Evolutionary conservation across 2,113 vertebrate genomes (phyloP).

Genomic region (Cygnus atratus): DNA sequence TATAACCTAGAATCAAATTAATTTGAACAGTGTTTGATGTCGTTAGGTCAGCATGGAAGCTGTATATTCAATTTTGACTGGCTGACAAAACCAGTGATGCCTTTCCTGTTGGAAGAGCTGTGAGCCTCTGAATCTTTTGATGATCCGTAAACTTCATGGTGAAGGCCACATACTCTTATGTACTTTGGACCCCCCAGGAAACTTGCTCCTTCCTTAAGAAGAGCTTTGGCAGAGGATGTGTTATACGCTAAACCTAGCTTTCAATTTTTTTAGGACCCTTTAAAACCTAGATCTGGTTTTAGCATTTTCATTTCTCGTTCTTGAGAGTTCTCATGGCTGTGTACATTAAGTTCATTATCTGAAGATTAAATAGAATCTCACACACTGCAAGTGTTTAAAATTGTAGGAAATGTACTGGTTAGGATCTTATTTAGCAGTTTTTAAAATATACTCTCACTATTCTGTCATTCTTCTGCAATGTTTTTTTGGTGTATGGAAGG

Average conservation of each 20-base stretch:
- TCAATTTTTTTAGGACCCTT: not conserved
- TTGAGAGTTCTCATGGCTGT: not conserved
- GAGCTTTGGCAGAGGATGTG: not conserved
- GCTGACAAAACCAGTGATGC: not conserved
- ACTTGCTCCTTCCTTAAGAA: not conserved
- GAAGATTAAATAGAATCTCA: not conserved
- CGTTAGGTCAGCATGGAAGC: not conserved
- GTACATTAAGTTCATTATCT: not conserved
- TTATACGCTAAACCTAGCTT: not conserved
- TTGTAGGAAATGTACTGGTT: not conserved
- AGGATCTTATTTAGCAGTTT: not conserved
- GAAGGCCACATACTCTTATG: not conserved
- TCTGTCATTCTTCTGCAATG: not conserved
- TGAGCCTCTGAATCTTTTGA: not conserved
- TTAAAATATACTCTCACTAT: not conserved
- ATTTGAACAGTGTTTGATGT: not conserved
- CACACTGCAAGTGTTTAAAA: not conserved
- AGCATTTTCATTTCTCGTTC: not conserved
- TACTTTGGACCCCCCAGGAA: not conserved
- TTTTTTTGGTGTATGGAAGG: not conserved
- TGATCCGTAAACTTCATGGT: not conserved
- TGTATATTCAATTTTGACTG: not conserved
- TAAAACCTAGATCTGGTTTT: not conserved
- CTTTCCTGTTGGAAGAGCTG: not conserved
- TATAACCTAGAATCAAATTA: not conserved